Percentiles rank a stretch among this genome's conserved stretches.
phyloP scores from a whole-genome alignment of 2,888 invertebrate species.

The Polymixis lichenea region DNA sequence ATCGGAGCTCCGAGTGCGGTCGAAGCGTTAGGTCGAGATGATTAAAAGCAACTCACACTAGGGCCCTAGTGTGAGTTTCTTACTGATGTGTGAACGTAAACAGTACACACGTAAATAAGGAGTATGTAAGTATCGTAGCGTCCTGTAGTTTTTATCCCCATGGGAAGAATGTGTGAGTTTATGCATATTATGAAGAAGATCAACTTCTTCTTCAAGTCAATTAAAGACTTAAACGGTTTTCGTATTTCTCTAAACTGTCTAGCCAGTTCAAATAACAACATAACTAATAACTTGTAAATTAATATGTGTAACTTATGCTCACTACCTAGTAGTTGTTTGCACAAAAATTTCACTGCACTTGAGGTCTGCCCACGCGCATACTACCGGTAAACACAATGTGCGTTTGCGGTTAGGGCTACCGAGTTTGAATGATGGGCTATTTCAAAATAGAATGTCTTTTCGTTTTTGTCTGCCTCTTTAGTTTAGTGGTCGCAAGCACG shows the following conservation, averaged over 20 bases:
- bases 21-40: too few relatives aligned
- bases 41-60: too few relatives aligned
- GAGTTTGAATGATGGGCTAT: not conserved
- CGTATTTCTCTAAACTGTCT: not conserved
- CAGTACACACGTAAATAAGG: too few relatives aligned
- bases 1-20: too few relatives aligned
- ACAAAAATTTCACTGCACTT: conserved; percentile 84
- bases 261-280: conserved; percentile 30
- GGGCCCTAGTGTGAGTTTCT: too few relatives aligned
- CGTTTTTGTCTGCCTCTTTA: not conserved
- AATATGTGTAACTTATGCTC: conserved; percentile 35
- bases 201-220: too few relatives aligned
- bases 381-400: conserved; percentile 28
- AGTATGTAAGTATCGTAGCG: too few relatives aligned
- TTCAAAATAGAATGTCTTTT: conserved; percentile 8
- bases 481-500: not conserved
- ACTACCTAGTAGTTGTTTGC: conserved; percentile 70
- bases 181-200: too few relatives aligned
- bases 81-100: too few relatives aligned
- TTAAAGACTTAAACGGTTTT: not conserved
- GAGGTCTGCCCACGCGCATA: conserved; percentile 75
- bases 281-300: conserved; percentile 30
- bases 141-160: too few relatives aligned
- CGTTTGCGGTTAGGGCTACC: conserved; percentile 25
- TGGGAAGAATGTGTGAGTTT: too few relatives aligned